Percentiles rank a stretch among this genome's conserved stretches.
Conservation (phyloP, 2,888 invertebrate genomes). For the Leptinotarsa rubiginosa region DNA sequence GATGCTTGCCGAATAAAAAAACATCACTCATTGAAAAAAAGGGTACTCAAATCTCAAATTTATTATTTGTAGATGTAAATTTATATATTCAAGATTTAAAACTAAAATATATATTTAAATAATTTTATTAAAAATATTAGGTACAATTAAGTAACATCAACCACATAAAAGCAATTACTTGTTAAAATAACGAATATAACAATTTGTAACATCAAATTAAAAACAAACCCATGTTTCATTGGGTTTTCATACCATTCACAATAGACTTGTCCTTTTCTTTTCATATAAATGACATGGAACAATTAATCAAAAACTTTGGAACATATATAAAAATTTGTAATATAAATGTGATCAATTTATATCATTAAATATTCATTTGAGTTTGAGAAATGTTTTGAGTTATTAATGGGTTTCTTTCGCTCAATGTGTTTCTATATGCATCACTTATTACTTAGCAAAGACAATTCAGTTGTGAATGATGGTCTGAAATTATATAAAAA, state of each 20-base stretch:
- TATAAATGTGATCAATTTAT: neutral
- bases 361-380: neutral
- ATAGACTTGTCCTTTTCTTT: neutral
- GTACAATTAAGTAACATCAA: conserved; percentile 63
- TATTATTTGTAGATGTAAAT: too few species aligned
- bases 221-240: conserved; percentile 36
- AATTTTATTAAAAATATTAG: conserved; percentile 65
- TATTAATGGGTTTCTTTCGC: too few species aligned
- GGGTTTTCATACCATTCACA: conserved; percentile 1
- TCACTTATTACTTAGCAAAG: neutral
- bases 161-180: conserved; percentile 56
- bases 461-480: conserved; percentile 14
- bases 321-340: neutral
- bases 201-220: conserved; percentile 51
- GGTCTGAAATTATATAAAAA: conserved; percentile 10
- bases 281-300: neutral
- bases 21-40: too few species aligned
- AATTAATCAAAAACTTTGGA: neutral
- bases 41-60: too few species aligned
- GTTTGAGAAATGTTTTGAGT: too few species aligned
- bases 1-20: too few species aligned
- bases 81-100: neutral
- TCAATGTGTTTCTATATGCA: neutral
- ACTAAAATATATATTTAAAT: conserved; percentile 34
- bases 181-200: conserved; percentile 52